phyloP scores from a whole-genome alignment of 2,113 vertebrate genomes.

The Rhinoderma darwinii region DNA sequence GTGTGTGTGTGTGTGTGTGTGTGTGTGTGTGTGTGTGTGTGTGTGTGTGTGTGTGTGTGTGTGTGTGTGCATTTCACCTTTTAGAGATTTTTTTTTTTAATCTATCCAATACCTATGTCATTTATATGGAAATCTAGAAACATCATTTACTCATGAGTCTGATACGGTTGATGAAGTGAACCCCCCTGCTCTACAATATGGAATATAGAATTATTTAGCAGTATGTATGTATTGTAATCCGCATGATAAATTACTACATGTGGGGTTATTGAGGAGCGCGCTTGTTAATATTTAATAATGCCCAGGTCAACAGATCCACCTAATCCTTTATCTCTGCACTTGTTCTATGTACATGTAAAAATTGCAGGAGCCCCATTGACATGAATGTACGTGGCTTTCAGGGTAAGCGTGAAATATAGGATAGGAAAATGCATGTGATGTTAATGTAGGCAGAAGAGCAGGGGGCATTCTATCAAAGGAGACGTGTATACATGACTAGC shows the following conservation, averaged over 20 bases:
- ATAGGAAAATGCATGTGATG: conserved; percentile 25
- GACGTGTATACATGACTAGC: background rate
- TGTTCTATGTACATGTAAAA: background rate
- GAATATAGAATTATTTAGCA: background rate
- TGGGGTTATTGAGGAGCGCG: background rate
- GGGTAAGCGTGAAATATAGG: background rate
- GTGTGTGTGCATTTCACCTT: too few species aligned
- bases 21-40: too few species aligned
- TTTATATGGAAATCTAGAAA: background rate
- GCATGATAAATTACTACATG: background rate
- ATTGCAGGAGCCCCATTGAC: background rate
- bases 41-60: too few species aligned
- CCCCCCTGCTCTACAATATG: background rate
- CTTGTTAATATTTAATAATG: background rate
- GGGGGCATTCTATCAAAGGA: conserved; percentile 15
- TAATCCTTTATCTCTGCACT: background rate
- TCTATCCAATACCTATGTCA: too few species aligned
- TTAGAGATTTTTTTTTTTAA: too few species aligned
- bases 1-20: too few species aligned
- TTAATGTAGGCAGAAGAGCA: conserved; percentile 31
- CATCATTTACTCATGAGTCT: background rate
- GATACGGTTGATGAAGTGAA: background rate
- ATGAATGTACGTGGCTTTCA: background rate
- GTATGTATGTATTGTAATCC: background rate
- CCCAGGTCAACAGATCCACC: background rate